A percentile compares a stretch with the other conserved stretches of the same genome.
Evolutionary conservation across 2,797 vertebrate genomes (phyloP).

Genomic region (Hoplostethus mediterraneus): DNA sequence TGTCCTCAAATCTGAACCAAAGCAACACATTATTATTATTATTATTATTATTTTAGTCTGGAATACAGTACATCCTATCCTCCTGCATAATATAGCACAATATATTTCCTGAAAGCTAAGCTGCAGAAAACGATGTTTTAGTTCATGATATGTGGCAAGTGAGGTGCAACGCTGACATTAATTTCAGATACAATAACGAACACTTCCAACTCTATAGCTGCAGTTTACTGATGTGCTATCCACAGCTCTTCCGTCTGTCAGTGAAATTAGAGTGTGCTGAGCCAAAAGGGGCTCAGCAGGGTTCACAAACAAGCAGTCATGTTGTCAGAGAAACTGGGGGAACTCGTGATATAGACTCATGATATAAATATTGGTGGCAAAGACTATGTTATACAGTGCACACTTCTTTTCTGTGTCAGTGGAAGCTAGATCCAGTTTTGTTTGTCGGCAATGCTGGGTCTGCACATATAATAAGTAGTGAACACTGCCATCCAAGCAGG

Average conservation of each 20-base stretch:
- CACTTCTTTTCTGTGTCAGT: too few relatives aligned
- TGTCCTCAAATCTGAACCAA: not conserved
- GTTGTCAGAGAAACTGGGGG: conserved; percentile 41
- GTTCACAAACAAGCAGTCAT: conserved; percentile 40
- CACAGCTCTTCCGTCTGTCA: not conserved
- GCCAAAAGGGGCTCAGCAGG: conserved; percentile 42
- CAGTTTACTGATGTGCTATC: too few relatives aligned
- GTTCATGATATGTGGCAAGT: too few relatives aligned
- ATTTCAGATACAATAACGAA: not conserved
- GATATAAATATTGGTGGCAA: conserved; percentile 36
- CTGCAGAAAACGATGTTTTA: too few relatives aligned
- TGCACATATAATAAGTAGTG: not conserved
- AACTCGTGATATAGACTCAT: conserved; percentile 56
- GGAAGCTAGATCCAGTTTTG: too few relatives aligned
- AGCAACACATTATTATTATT: too few relatives aligned
- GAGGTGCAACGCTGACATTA: not conserved
- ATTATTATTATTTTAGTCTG: too few relatives aligned
- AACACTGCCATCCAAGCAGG: not conserved
- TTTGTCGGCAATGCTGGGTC: conserved; percentile 3
- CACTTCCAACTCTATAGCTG: too few relatives aligned
- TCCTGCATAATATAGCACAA: too few relatives aligned
- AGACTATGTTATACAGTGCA: conserved; percentile 37
- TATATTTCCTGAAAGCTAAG: too few relatives aligned
- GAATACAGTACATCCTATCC: too few relatives aligned
- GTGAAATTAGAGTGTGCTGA: conserved; percentile 44